phyloP scores from a whole-genome alignment of 2,113 vertebrate genomes.

The Esox niger region DNA sequence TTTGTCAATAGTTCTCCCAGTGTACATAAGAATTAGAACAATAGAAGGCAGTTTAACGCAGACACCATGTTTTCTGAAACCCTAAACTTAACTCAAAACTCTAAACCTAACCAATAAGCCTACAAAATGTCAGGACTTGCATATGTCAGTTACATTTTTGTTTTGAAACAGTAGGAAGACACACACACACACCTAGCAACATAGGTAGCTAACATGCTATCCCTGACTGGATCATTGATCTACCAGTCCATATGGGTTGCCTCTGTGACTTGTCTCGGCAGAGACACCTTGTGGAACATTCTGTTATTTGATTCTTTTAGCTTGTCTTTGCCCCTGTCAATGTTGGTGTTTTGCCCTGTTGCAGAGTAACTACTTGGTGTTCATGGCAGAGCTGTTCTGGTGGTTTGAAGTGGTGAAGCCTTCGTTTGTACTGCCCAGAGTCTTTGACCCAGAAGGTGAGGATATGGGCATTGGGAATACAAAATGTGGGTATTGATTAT shows the following conservation, averaged over 20 bases:
- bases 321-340: conserved; percentile 9
- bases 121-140: too few species aligned
- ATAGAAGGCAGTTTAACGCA: too few species aligned
- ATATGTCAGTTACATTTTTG: too few species aligned
- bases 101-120: too few species aligned
- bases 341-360: conserved; percentile 26
- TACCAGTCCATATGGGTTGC: too few species aligned
- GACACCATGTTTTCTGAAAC: too few species aligned
- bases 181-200: conserved; percentile 48
- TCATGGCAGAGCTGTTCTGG: conserved; percentile 99
- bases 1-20: conserved; percentile 18
- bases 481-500: not conserved
- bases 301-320: not conserved
- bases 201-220: conserved; percentile 16
- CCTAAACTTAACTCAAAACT: not conserved
- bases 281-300: conserved; percentile 12
- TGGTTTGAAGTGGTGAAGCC: conserved; percentile 99
- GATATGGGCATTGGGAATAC: not conserved
- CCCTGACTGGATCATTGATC: conserved; percentile 39
- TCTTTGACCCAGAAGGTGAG: conserved; percentile 80
- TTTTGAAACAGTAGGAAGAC: too few species aligned
- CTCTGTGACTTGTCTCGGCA: conserved; percentile 12
- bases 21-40: too few species aligned
- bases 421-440: conserved; percentile 88
- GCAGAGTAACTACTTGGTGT: conserved; percentile 96